Base-by-base conservation (phyloP, 2,113 vertebrate genomes). In the Diglossa brunneiventris region DNA sequence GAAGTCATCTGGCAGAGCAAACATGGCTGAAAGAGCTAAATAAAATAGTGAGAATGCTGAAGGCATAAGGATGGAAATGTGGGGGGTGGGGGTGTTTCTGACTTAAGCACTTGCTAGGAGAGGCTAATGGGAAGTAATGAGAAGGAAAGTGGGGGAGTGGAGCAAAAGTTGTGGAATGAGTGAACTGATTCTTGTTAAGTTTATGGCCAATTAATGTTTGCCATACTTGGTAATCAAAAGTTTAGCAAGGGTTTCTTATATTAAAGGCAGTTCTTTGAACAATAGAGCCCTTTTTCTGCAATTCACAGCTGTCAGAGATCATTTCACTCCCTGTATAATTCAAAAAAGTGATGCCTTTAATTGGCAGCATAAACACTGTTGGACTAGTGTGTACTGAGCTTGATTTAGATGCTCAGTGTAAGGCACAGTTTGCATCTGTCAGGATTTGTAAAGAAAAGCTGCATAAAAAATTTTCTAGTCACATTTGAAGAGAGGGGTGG, bases 251-350 rank as follows among this genome's bases (percentile, higher is more conserved):
- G 88, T 86, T 96, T 95, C 92, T 97, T 58, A 96, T 96, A 97
- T 97, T 97, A 95, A 97, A 97, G 95, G 92, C 97, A 96, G 92
- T 68, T 91, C 96, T 97, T 95, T 95, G 94, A 98, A 98, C 96
- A 98, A 97, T 97, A 95, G 93, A 90, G 74, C 61, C 83, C 95
- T 96, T 97, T 96, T 96, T 93, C 97, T 95, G 88, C 93, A 97
- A 86, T 95, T 96, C 96, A 89, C 97, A 97, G 96, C 97, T 98
- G 97, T 97, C 98, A 97, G 96, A 98, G 94, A 97, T 97, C 96
- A 96, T 97, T 97, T 97, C 95, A 94, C 94, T 97, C 97, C 94
- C 95, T 96, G 87, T 96, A 95, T 97, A 97, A 97, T 97, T 97
- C 92, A 93, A 95, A 95, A 97, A 97, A 95, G 94, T 95, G 96